Evolutionary conservation across 1,140 invertebrate species (phyloP), one percentile per base, ranked within the genome.

Genomic region (Riptortus pedestris): DNA sequence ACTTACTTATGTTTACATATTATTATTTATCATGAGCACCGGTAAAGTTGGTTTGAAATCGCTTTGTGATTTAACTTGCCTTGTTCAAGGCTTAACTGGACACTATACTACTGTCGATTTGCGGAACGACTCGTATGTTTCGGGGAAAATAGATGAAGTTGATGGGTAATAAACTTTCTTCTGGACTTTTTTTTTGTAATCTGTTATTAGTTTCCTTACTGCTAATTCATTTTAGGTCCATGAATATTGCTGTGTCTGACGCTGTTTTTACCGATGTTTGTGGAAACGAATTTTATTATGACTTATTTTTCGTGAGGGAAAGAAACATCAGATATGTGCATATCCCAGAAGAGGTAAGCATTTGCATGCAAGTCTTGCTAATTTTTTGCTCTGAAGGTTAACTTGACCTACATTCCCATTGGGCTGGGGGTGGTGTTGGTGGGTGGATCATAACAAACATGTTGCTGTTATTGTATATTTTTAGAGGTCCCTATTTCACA

Each of bases 101-200:
- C 73, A 79, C 70, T 77, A 74, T 68, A 80, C 83, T 4, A 84
- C 79, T n/a, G 74, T 87, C 18, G 84, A 87, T 72, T 72, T 86
- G 28, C 74, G 82, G 64, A 84, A 85, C 72, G 83, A 85, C 70
- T 74, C 79, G 7, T 78, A 74, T 67, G 73, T 85, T 60, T 80
- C 75, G 68, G 85, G 85, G 33, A 70, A 66, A 28, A 73, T 86
- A 18, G 70, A 74, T 12, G 68, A 77, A 47, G 78, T 83, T 14
- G 84, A 86, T 73, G 81, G 80, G 79, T 85, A 74, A 24, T 43
- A 29, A 51, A 20, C 4, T 33, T 51, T 9, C 18, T 18, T n/a
- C 5, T 7, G 31, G 14, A 14, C 31, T 38, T 7, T 38, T 38
- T 38, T 38, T 18, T 24, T n/a, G 5, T 9, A 51, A 51, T 20